phyloP scores from a whole-genome alignment of 2,888 invertebrate genomes.

The Mallateleia sp. region DNA sequence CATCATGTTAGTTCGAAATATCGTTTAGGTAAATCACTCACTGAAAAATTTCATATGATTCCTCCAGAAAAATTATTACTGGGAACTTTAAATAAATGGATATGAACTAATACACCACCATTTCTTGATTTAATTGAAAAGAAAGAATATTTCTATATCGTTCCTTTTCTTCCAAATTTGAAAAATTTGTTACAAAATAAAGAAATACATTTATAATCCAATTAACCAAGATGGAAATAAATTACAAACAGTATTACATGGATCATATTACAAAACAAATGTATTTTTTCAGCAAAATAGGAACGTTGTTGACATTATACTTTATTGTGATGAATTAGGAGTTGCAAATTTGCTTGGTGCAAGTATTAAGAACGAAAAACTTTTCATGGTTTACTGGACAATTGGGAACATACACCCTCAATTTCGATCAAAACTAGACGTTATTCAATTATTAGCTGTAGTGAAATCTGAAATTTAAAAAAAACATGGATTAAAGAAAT shows the following conservation, averaged over 20 bases:
- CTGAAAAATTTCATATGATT: neutral
- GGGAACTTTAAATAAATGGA: neutral
- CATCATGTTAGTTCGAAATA: no score
- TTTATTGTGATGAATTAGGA: no score
- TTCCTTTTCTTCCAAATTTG: neutral
- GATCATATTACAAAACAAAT: no score
- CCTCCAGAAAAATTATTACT: neutral
- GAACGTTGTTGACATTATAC: no score
- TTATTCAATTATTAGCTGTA: constrained; percentile 66
- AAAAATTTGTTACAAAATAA: no score
- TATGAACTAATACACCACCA: neutral
- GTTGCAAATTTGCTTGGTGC: constrained; percentile 35
- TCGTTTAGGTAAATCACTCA: neutral
- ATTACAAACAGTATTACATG: no score
- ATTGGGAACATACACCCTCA: constrained; percentile 21
- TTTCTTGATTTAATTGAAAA: neutral
- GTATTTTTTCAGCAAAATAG: no score
- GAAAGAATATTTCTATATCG: neutral
- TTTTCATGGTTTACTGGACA: constrained; percentile 48
- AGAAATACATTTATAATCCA: no score
- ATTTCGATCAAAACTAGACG: constrained; percentile 63
- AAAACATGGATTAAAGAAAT: constrained; percentile 51
- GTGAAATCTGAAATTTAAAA: constrained; percentile 63
- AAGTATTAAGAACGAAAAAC: constrained; percentile 23
- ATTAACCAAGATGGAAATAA: no score